Evolutionary conservation across 2,888 invertebrate genomes (phyloP).

Genomic region (Tetramorium bicarinatum): DNA sequence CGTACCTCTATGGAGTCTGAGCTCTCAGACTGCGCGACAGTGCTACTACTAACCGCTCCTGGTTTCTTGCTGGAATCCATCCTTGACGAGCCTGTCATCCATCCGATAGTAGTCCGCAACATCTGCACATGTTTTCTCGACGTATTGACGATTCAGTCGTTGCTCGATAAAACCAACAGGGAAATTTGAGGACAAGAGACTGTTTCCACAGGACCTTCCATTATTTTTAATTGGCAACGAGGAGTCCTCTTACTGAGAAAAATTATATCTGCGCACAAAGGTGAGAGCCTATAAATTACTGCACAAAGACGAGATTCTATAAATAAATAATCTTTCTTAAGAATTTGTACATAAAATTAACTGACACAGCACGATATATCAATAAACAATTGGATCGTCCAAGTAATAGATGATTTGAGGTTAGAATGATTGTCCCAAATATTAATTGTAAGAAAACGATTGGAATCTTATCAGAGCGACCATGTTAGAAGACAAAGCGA

Average conservation of each 20-base stretch:
- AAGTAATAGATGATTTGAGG: not conserved
- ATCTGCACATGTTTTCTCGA: slow-evolving; percentile 73
- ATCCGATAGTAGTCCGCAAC: slow-evolving; percentile 76
- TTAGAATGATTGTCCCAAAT: slow-evolving; percentile 4
- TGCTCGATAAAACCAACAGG: not conserved
- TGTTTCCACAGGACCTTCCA: not conserved
- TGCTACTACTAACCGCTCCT: slow-evolving; percentile 32
- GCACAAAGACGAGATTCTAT: not conserved
- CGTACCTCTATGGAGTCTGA: slow-evolving; percentile 80
- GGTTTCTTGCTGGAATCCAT: slow-evolving; percentile 71
- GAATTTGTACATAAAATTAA: not conserved
- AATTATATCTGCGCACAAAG: not conserved
- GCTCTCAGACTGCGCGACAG: slow-evolving; percentile 60
- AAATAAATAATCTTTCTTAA: not conserved
- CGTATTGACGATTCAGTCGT: slow-evolving; percentile 35
- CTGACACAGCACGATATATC: not conserved
- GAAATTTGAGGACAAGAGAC: not conserved
- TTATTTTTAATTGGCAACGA: not conserved
- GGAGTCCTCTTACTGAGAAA: not conserved
- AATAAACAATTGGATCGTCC: not conserved
- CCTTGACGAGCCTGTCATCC: slow-evolving; percentile 76
- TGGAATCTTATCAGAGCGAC: not conserved
- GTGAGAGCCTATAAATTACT: not conserved
- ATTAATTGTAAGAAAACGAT: not conserved
- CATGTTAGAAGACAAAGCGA: not conserved